Base-by-base conservation (phyloP, 2,113 vertebrate species). In the Callithrix jacchus region DNA sequence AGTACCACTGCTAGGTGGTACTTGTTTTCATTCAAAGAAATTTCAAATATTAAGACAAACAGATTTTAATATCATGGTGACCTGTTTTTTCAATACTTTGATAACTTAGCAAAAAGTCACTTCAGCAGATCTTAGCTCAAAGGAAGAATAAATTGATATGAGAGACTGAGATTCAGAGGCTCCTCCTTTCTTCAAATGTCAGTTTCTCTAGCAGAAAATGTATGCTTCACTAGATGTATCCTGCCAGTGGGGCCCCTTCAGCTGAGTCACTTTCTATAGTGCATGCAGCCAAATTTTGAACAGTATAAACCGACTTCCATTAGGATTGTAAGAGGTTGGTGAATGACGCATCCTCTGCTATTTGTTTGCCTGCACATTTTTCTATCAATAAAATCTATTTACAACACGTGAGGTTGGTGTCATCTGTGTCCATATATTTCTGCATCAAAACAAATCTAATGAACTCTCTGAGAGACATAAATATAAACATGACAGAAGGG, bases 281-380 rank as follows among this genome's bases (percentile, higher is more conserved):
- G 6, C 32, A 40, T 5, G 11, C 7, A 93, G 16, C 9, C 71
- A 47, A 27, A n/a, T 8, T 6, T 21, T 40, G 21, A 20, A 45
- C 70, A 40, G 12, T 56, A 16, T 40, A 86, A 91, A 25, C 6
- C 35, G 13, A 64, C 12, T 49, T 56, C 16, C 47, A 16, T 12
- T 49, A 35, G 9, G 13, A 64, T 13, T 79, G 11, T n/a, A 70
- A 71, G 5, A 89, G 25, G 16, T 68, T 52, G 21, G 20, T 45
- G 7, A 0, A 52, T 56, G 13, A 16, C 21, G 1, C 32, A 1
- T 2, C 11, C 1, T 49, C 10, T 76, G 0, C 2, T 61, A 35
- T 20, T 87, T 73, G 6, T 47, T 83, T 82, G 13, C 40, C 42
- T 76, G 8, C 27, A 89, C 32, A 17, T 30, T 45, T 88, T 89